A percentile compares a stretch with the other conserved stretches of the same genome.
Conservation (phyloP, 2,797 vertebrate species). For the Forpus xanthops region DNA sequence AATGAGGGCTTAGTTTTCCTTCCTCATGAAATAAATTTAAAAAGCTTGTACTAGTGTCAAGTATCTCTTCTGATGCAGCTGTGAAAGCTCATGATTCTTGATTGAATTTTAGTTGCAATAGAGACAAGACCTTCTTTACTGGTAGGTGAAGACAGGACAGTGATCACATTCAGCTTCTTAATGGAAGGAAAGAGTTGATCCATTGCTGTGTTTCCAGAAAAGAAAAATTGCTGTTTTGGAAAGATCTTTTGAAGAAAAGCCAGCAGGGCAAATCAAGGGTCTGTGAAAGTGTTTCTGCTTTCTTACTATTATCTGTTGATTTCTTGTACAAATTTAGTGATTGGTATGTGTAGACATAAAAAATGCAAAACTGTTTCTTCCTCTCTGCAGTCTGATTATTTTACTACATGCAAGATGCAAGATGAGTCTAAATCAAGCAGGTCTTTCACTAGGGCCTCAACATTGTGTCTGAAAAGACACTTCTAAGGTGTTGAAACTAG, state of each 20-base stretch:
- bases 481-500: neutral
- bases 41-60: neutral
- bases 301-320: neutral
- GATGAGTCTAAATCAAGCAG: neutral
- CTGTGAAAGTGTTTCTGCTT: neutral
- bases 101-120: neutral
- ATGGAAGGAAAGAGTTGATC: neutral
- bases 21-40: neutral
- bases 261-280: neutral
- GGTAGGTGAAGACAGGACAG: neutral
- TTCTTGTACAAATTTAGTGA: neutral
- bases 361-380: neutral
- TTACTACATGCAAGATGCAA: neutral
- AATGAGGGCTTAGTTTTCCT: neutral
- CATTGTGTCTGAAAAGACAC: neutral
- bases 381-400: neutral
- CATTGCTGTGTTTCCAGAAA: neutral
- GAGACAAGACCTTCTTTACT: neutral
- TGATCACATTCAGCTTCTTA: neutral
- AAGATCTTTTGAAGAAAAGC: neutral
- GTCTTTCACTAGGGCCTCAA: neutral
- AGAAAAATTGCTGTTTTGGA: neutral
- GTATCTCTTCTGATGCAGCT: neutral
- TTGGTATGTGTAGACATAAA: neutral
- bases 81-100: neutral